phyloP scores from a whole-genome alignment of 2,888 invertebrate genomes.

The Capitulum mitella region DNA sequence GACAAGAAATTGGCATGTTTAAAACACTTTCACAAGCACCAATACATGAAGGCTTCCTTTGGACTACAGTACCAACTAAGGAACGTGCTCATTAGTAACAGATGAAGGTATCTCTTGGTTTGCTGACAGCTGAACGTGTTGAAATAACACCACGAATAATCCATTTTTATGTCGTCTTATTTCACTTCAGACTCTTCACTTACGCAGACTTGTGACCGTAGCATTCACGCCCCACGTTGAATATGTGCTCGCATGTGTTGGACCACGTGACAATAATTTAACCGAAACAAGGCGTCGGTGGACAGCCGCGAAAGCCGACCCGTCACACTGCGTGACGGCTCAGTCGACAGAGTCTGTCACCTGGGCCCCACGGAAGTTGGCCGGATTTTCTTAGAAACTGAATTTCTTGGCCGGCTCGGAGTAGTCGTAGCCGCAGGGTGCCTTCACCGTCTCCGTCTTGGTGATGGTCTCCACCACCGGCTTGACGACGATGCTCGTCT shows the following conservation, averaged over 20 bases:
- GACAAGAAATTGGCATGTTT: too few relatives aligned
- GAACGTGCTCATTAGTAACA: too few relatives aligned
- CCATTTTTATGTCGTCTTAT: too few relatives aligned
- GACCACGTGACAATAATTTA: constrained; percentile 1
- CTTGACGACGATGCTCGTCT: not conserved
- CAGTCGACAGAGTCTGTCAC: not conserved
- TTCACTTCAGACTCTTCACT: too few relatives aligned
- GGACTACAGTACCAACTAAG: too few relatives aligned
- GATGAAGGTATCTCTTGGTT: too few relatives aligned
- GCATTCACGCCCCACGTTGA: not conserved
- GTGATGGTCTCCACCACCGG: too few relatives aligned
- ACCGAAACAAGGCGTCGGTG: not conserved
- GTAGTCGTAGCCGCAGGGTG: not conserved
- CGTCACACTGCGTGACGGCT: not conserved
- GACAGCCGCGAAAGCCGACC: not conserved
- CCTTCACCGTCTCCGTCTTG: not conserved
- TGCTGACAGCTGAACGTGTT: too few relatives aligned
- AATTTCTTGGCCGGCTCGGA: constrained; percentile 5
- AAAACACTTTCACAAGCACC: too few relatives aligned
- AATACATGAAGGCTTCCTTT: too few relatives aligned
- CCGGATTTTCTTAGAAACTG: not conserved
- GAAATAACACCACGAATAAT: too few relatives aligned
- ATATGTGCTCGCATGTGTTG: not conserved
- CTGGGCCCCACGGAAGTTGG: not conserved
- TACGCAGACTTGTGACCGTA: too few relatives aligned